Evolutionary conservation across 1,140 invertebrate species (phyloP).

Genomic region (Zaprionus ghesquierei): DNA sequence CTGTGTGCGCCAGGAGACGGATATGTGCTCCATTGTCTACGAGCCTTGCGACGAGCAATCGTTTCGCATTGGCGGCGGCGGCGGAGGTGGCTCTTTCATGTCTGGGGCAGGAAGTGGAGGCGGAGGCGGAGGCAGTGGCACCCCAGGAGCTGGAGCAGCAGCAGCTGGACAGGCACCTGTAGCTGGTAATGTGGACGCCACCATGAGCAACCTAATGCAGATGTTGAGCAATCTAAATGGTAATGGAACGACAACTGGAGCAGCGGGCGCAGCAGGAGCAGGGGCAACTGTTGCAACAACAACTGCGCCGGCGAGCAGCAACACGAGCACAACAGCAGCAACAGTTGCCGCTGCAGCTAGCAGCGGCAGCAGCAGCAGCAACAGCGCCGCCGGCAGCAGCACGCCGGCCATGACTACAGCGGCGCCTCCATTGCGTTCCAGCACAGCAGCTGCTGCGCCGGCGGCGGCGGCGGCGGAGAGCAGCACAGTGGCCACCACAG

Average conservation of each 20-base stretch:
- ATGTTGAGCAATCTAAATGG: constrained; percentile 3
- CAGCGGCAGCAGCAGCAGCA: neutral
- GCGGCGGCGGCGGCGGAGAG: constrained; percentile 18
- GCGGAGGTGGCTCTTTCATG: constrained; percentile 4
- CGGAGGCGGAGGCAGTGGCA: neutral
- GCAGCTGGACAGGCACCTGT: neutral
- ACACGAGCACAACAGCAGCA: constrained; percentile 22
- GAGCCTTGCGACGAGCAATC: constrained; percentile 89
- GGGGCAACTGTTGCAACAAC: neutral
- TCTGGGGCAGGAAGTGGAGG: neutral
- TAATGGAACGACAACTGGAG: constrained; percentile 4
- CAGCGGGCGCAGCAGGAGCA: neutral
- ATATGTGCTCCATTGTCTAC: constrained; percentile 90
- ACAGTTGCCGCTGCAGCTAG: neutral
- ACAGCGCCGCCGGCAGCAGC: constrained; percentile 8
- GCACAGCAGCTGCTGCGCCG: constrained; percentile 32
- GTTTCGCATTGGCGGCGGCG: constrained; percentile 87
- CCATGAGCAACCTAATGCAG: neutral
- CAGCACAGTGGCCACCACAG: neutral
- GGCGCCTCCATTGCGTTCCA: constrained; percentile 37
- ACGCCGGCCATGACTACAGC: constrained; percentile 42
- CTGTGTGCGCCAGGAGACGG: constrained; percentile 88
- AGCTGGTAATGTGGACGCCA: neutral
- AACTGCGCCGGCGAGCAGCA: neutral
- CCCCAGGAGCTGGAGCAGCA: neutral